Percentiles rank a stretch among this genome's conserved stretches.
Evolutionary conservation across 2,888 invertebrate species (phyloP).

Genomic region (Malthinus seriepunctatus): DNA sequence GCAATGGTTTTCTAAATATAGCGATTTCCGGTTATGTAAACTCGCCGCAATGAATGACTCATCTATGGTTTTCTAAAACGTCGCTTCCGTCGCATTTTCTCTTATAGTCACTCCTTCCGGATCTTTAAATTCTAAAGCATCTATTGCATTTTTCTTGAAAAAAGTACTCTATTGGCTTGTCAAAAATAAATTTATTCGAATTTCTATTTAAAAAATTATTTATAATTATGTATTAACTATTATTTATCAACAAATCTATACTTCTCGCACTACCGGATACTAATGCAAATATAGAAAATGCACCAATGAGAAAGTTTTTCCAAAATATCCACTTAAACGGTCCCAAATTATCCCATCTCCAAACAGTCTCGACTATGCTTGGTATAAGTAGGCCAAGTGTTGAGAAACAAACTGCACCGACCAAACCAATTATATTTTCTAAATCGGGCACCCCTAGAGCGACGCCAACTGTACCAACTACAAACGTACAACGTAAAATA

Average conservation of each 20-base stretch:
- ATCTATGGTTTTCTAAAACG: no score
- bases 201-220: no score
- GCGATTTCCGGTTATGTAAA: no score
- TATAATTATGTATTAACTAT: no score
- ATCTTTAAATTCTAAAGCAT: no score
- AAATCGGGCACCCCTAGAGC: constrained; percentile 80
- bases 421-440: constrained; percentile 84
- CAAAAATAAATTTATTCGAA: no score
- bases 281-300: constrained; percentile 69
- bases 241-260: constrained; percentile 5
- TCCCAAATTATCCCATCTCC: constrained; percentile 72
- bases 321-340: constrained; percentile 65
- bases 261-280: constrained; percentile 60
- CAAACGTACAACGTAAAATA: constrained; percentile 56
- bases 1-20: no score
- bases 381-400: constrained; percentile 74
- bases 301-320: constrained; percentile 66
- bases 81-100: no score
- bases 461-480: constrained; percentile 66
- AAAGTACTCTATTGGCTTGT: no score
- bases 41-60: no score
- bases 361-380: constrained; percentile 72
- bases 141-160: no score
- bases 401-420: constrained; percentile 75
- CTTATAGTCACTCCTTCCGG: no score